A percentile compares a stretch with the other conserved stretches of the same genome.
Evolutionary conservation across 2,888 invertebrate species (phyloP).

Genomic region (Glyphotaelius pellucidus): DNA sequence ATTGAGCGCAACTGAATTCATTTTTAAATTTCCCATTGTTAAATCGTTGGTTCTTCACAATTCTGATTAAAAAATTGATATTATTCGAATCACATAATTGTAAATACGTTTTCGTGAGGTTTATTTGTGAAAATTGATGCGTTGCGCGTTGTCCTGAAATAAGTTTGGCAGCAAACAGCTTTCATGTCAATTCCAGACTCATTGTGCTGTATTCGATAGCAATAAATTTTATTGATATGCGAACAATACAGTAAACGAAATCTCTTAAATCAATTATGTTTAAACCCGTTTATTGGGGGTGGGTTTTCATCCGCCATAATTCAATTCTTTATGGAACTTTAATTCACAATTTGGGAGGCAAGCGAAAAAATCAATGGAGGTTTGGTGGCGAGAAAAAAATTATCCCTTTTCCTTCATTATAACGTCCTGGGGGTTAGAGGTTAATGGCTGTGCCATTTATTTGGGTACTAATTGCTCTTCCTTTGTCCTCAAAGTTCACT

Average conservation of each 20-base stretch:
- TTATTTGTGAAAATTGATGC: neutral
- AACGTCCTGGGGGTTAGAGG: neutral
- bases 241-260: slow-evolving; percentile 2
- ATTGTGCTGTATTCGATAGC: neutral
- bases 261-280: neutral
- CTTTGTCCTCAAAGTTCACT: no score
- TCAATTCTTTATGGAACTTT: neutral
- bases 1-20: no score
- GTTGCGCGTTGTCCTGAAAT: neutral
- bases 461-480: neutral
- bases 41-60: no score
- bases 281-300: neutral
- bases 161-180: neutral
- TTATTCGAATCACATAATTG: no score
- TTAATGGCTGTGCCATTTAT: neutral
- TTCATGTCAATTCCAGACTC: neutral
- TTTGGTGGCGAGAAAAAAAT: neutral
- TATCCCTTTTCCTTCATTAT: neutral
- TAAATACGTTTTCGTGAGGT: neutral
- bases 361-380: neutral
- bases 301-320: neutral
- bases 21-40: no score
- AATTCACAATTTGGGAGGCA: neutral
- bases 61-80: no score
- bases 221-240: slow-evolving; percentile 15